Evolutionary conservation across 1,140 invertebrate species (phyloP).

Genomic region (Bombus confusus): DNA sequence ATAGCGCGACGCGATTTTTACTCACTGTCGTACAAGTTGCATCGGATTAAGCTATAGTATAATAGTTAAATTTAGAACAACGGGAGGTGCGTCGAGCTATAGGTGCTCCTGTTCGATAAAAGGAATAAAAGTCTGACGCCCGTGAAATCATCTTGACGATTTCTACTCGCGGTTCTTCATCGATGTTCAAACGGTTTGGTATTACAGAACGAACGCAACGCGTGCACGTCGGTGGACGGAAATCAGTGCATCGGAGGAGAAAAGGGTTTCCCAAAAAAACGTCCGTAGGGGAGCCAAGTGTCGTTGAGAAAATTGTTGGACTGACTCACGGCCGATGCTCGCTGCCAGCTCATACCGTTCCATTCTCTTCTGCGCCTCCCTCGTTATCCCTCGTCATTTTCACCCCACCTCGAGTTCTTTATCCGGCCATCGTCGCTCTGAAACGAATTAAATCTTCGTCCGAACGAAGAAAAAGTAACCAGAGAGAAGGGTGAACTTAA

Average conservation of each 20-base stretch:
- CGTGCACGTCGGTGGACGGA: neutral
- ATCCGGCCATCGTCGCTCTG: conserved; percentile 35
- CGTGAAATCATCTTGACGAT: neutral
- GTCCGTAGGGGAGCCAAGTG: neutral
- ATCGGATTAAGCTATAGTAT: neutral
- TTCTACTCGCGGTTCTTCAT: neutral
- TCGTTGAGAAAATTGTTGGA: conserved; percentile 52
- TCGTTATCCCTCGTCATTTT: conserved; percentile 45
- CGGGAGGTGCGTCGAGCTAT: neutral
- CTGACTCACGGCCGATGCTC: conserved; percentile 57
- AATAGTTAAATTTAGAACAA: conserved; percentile 20
- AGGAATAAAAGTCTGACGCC: neutral
- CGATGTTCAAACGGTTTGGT: too few relatives aligned
- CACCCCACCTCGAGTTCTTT: conserved; percentile 41
- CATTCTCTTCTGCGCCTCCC: conserved; percentile 9
- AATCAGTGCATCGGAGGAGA: neutral
- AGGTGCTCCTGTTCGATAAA: neutral
- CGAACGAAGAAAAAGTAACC: neutral
- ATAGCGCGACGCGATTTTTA: conserved; percentile 1
- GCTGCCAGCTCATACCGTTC: conserved; percentile 50
- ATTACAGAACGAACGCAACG: too few relatives aligned
- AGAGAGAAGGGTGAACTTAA: neutral
- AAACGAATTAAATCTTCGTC: conserved; percentile 41
- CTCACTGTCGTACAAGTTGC: neutral
- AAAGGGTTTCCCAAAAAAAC: conserved; percentile 26